Conservation (phyloP, 2,797 vertebrate genomes). For the Taeniopygia guttata region DNA sequence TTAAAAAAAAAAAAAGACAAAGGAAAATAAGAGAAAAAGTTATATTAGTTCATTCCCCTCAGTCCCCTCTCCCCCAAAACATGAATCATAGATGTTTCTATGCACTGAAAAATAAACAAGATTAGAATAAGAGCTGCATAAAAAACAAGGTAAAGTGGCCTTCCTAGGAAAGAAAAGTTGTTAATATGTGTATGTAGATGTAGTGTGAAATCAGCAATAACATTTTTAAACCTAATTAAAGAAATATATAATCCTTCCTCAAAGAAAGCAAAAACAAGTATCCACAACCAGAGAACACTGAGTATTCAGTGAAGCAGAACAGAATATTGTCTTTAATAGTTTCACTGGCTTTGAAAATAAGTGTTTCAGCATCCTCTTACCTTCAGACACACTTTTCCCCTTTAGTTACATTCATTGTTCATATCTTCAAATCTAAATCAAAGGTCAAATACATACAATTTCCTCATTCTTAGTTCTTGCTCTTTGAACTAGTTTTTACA, state of each 20-base stretch:
- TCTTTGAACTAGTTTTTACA: not conserved
- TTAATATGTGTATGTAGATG: not conserved
- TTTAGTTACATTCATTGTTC: not conserved
- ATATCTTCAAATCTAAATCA: slow-evolving; percentile 4
- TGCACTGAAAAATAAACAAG: not conserved
- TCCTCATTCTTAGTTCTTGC: not conserved
- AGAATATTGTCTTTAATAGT: not conserved
- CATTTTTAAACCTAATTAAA: slow-evolving; percentile 24
- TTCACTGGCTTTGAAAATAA: not conserved
- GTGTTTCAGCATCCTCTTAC: not conserved
- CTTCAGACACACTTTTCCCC: not conserved
- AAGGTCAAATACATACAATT: not conserved
- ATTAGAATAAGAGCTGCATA: slow-evolving; percentile 2
- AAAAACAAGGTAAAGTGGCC: not conserved
- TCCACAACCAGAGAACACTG: not conserved
- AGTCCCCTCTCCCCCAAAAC: not conserved
- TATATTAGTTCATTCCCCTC: not conserved
- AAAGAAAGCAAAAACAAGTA: not conserved
- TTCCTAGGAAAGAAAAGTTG: not conserved
- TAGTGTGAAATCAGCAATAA: not conserved
- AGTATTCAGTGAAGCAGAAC: not conserved
- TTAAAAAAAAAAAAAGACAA: not conserved
- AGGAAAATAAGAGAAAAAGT: not conserved
- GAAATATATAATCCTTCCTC: slow-evolving; percentile 3
- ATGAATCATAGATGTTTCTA: not conserved